Evolutionary conservation across 2,797 vertebrate species (phyloP), one percentile per base, ranked within the genome.

Genomic region (Hippocampus kuda): DNA sequence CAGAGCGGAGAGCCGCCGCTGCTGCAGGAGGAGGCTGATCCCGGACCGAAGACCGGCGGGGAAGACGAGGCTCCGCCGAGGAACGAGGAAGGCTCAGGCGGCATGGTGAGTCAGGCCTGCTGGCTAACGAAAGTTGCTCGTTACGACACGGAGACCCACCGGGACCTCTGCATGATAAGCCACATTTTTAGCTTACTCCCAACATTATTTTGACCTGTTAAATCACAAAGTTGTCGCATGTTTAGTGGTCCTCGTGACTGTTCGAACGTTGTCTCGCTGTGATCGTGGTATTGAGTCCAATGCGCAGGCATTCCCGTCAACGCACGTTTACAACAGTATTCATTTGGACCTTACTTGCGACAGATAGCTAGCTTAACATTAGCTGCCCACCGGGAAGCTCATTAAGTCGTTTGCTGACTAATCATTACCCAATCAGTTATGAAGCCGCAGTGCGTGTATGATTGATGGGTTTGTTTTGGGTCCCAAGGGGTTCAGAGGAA

Each of bases 1-100:
- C 91, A 89, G 91, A 91, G 87, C 89, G 89, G 80, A 90, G 91
- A 90, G 88, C 89, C 90, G 90, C 90, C 88, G 88, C 89, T 87
- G 90, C 82, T 89, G 90, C 91, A 90, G 91, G 91, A 92, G 91
- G 91, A 92, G 91, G 90, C 89, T 86, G 91, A 92, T 84, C 91
- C 91, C 83, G 90, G 86, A 90, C 87, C 89, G 81, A 78, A 79
- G 83, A 85, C 77, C 89, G 88, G 86, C 77, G 89, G 81, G 83
- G 89, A 89, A 85, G 87, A 88, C 88, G 88, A 87, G 83, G 85
- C 88, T 87, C 79, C 82, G 81, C 81, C 74, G 81, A 85, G 86
- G 85, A 87, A 81, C 85, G 88, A 91, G 77, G 89, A 85, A 87
- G 87, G 89, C 74, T 88, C 89, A 63, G 82, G 84, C 88, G 85